Evolutionary conservation across 2,113 vertebrate genomes (phyloP), one percentile per base, ranked within the genome.

Genomic region (Vimba vimba): DNA sequence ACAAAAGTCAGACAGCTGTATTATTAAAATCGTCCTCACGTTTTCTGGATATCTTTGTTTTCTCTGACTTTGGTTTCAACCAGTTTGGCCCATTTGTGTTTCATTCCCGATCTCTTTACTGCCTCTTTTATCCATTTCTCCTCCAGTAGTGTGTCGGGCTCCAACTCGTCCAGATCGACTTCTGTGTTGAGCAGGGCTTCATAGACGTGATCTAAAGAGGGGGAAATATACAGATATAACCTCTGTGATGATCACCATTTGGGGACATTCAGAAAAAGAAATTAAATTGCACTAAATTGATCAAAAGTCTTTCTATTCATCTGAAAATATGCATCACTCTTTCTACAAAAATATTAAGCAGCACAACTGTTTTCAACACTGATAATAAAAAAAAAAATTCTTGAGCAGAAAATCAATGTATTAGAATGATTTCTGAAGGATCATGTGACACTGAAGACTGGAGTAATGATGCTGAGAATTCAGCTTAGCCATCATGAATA

Each of bases 51-150:
- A 83, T 99, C 97, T 89, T 92, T 95, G 92, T 97, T 96, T 92
- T 94, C 90, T 86, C 93, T 91, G 57, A 93, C 85, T 90, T 89
- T 94, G 86, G 91, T 94, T 82, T 94, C 90, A 57, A 93, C 96
- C 88, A 97, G 88, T 85, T 94, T 96, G 88, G 94, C 95, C 89
- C 94, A 98, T 84, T 91, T 95, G 90, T 94, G 95, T 88, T 97
- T 98, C 97, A 97, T 97, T 39, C 97, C 97, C 0, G 96, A 95
- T 30, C 94, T 96, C 55, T 94, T 96, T 90, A 99, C 89, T 36
- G 94, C 93, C 88, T 97, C 95, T 89, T 97, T 97, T 77, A 99
- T 96, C 91, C 94, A 96, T 13, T 87, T 66, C 86, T 97, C 96
- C 45, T 90, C 68, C 82, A 99, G 93, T 69, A 92, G 21, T 0